Conservation (phyloP, 1,140 invertebrate species). For the Gerris buenoi region DNA sequence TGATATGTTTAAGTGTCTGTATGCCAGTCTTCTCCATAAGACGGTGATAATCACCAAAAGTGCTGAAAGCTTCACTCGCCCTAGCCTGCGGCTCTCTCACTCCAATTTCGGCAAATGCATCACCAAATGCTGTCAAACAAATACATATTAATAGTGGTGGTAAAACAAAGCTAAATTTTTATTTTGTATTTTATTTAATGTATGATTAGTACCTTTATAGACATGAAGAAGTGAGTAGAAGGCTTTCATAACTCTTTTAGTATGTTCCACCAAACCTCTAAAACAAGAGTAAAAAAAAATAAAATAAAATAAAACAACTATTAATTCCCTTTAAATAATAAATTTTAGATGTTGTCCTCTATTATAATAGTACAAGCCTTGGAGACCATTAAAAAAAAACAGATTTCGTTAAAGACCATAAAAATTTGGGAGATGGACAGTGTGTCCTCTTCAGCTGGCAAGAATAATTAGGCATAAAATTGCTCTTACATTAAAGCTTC, state of each 20-base stretch:
- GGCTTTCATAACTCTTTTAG: constrained; percentile 57
- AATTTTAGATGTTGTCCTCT: too few relatives aligned
- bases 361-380: too few relatives aligned
- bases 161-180: constrained; percentile 27
- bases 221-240: constrained; percentile 56
- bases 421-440: too few relatives aligned
- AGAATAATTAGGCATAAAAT: too few relatives aligned
- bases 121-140: constrained; percentile 70
- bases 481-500: too few relatives aligned
- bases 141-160: constrained; percentile 4
- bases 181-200: not conserved
- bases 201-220: constrained; percentile 44
- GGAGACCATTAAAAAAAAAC: too few relatives aligned
- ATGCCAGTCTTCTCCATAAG: constrained; percentile 84
- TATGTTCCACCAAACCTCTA: constrained; percentile 77
- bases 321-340: too few relatives aligned
- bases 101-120: constrained; percentile 84
- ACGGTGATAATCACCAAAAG: constrained; percentile 88
- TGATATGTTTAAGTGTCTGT: constrained; percentile 75
- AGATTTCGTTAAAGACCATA: too few relatives aligned
- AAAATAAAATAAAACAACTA: too few relatives aligned
- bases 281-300: too few relatives aligned
- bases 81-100: constrained; percentile 87
- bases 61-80: constrained; percentile 87
- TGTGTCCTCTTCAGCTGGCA: too few relatives aligned